Conservation (phyloP, 2,888 invertebrate species). For the Callimorpha dominula region DNA sequence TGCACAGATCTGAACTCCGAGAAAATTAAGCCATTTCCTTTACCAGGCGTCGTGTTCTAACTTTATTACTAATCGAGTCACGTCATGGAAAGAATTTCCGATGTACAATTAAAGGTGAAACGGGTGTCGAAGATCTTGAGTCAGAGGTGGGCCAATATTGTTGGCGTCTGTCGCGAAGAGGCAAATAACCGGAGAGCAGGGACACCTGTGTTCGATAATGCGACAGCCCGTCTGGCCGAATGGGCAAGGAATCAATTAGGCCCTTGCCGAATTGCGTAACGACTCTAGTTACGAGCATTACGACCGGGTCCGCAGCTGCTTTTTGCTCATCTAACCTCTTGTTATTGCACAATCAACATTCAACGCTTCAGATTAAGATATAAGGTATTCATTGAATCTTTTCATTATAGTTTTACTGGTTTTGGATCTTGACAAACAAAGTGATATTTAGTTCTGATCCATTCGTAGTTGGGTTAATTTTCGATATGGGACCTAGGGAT, state of each 20-base stretch:
- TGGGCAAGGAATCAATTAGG: conserved; percentile 86
- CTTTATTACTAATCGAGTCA: conserved; percentile 79
- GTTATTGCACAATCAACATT: conserved; percentile 83
- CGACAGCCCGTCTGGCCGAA: conserved; percentile 83
- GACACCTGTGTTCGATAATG: conserved; percentile 85
- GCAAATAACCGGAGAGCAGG: conserved; percentile 75
- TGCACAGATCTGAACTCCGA: conserved; percentile 61
- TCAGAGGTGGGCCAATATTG: conserved; percentile 74
- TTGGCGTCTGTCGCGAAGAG: conserved; percentile 74
- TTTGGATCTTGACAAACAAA: conserved; percentile 48
- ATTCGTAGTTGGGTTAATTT: not conserved
- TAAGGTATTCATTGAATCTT: conserved; percentile 78
- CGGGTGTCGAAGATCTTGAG: conserved; percentile 71
- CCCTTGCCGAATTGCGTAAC: conserved; percentile 84
- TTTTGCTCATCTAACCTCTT: conserved; percentile 84
- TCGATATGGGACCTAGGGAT: not conserved
- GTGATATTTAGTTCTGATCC: conserved; percentile 10
- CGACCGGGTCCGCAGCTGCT: conserved; percentile 82
- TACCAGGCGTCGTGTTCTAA: conserved; percentile 66
- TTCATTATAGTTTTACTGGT: conserved; percentile 67
- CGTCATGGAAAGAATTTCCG: conserved; percentile 80
- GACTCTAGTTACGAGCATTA: conserved; percentile 83
- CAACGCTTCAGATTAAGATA: conserved; percentile 80
- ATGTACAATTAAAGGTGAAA: conserved; percentile 81
- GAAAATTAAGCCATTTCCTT: conserved; percentile 81